Evolutionary conservation across 2,113 vertebrate species (phyloP), one percentile per base, ranked within the genome.

Genomic region (Rhineura floridana): DNA sequence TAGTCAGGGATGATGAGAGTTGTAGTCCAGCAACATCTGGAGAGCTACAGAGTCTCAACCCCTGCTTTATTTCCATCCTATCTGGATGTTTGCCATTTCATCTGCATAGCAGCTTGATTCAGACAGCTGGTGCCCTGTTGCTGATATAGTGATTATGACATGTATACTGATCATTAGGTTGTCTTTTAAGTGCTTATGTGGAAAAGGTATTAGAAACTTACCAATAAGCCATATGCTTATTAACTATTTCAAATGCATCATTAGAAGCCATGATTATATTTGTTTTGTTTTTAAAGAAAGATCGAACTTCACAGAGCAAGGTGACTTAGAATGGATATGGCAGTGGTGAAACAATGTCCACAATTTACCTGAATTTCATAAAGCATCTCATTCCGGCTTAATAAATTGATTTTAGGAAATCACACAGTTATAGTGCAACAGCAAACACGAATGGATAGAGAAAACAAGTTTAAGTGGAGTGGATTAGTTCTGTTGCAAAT

Each of bases 301-400:
- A 17, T 4, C 79, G 4, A 39, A 15, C 55, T 90, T 70, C 59
- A 25, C 12, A 89, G 69, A 83, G 36, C 67, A 91, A 82, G 33
- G 80, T 65, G 52, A 87, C n/a, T 50, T 59, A 75, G 76, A 83
- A 50, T 79, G 73, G 17, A 23, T 6, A 52, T 79, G 44, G 25
- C 8, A 81, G 33, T 65, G 0, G 70, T 30, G 2, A 83, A 91
- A 85, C 23, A 36, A 44, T n/a, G 3, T 44, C 62, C 39, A 78
- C 36, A 59, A n/a, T 76, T 87, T 89, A 46, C 89, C 69, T 83
- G 44, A 85, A 72, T 88, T 87, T 90, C n/a, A 89, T 52, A 90
- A 87, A 44, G 10, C 13, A 11, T 86, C 86, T 63, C n/a, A n/a
- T 42, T 25, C 55, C 72, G 28, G 77, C 82, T 81, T 85, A 87